Evolutionary conservation across 2,888 invertebrate species (phyloP), one percentile per base, ranked within the genome.

Genomic region (Thecocarcelia acutangulata): DNA sequence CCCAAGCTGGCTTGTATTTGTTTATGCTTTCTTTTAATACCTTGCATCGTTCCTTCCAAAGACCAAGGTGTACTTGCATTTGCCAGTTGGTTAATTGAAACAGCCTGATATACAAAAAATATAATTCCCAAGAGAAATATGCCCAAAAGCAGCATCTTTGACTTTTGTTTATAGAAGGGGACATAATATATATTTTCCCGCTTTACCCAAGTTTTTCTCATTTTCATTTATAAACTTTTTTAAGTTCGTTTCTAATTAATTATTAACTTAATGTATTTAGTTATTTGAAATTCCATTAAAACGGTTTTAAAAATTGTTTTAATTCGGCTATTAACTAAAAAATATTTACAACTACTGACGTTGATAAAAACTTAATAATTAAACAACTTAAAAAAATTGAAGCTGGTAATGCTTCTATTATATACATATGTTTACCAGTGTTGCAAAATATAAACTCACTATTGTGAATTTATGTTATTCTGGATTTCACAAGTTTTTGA

Each of bases 201-300:
- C 84, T 90, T 91, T 17, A 91, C 89, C 91, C 91, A 91, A 75
- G 89, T 90, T 86, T 91, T 91, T 79, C 85, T 87, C 89, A 89
- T 89, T 46, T 3, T 58, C 56, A 77, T 82, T 33, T 56, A 12
- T 15, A 21, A 6, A 33, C 11, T 24, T 15, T 48, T 9, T 66
- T 33, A 8, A 33, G 8, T 61, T 52, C 5, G 21, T 6, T 63
- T 24, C 2, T 9, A 52, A 1, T 52, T 1, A 59, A 68, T 6
- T 63, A 28, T 15, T 33, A 4, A 21, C 12, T 21, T 17, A 15
- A 46, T 46, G 11, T 17, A 9, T 33, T 28, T 17, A 58, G 58
- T 48, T 33, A 72, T 33, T 33, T 33, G 8, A 50, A 28, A 42
- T 40, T 63, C 46, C 9, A 59, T 46, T 46, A 28, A 61, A 13